Conservation (phyloP, 2,797 vertebrate species). For the Morus bassanus region DNA sequence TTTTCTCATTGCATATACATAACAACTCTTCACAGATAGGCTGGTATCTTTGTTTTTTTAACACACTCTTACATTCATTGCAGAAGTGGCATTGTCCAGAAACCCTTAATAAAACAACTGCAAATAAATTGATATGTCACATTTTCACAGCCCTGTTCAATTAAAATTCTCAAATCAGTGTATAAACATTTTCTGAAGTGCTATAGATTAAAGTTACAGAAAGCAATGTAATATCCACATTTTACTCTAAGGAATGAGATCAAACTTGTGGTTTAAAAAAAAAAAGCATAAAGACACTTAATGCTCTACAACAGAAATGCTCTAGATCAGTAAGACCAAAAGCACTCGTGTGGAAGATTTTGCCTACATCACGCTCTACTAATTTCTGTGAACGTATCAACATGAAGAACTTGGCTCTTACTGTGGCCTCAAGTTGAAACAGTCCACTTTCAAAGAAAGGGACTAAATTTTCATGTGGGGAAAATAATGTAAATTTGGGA, state of each 20-base stretch:
- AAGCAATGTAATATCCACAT: background rate
- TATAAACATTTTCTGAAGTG: background rate
- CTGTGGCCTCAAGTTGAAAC: background rate
- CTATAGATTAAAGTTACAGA: background rate
- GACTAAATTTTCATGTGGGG: background rate
- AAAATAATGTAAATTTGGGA: background rate
- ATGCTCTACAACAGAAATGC: background rate
- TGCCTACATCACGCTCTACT: slow-evolving; percentile 43
- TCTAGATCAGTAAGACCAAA: slow-evolving; percentile 22
- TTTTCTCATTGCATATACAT: background rate
- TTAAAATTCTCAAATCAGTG: background rate
- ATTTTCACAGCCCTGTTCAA: background rate
- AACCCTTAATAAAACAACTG: background rate
- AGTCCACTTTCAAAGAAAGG: background rate
- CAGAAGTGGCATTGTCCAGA: background rate
- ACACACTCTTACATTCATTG: background rate
- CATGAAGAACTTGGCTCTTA: background rate
- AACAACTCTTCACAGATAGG: background rate
- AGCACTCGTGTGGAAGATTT: background rate
- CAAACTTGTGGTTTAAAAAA: background rate
- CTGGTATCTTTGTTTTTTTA: background rate
- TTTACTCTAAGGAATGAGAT: background rate
- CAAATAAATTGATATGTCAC: background rate
- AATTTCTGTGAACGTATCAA: slow-evolving; percentile 31
- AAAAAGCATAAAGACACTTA: background rate